These are phyloP conservation scores for Sphaeramia orbicularis DNA, from an alignment of 2,797 vertebrate species.

Conservation along the genomic window DNA sequence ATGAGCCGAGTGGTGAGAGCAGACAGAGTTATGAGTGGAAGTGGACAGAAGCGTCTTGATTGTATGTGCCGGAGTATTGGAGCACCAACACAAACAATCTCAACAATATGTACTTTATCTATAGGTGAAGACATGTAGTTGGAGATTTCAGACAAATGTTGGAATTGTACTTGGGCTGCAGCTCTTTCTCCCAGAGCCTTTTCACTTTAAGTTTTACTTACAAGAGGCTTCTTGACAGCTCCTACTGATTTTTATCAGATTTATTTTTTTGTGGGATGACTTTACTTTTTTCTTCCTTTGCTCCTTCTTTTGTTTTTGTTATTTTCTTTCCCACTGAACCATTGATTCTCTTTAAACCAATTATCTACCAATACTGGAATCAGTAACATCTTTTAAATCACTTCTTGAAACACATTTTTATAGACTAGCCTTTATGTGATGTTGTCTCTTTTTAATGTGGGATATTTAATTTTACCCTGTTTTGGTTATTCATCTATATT, in stretches of 20 bases:
- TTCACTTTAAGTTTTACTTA: conserved; percentile 7
- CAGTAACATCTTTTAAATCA: no score
- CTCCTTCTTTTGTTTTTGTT: no score
- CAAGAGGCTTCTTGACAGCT: not conserved
- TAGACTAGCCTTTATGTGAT: no score
- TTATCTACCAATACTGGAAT: no score
- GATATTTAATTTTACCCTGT: no score
- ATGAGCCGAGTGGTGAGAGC: conserved; percentile 34
- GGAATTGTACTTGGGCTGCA: conserved; percentile 24
- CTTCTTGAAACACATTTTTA: no score
- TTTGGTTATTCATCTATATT: no score
- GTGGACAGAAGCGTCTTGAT: conserved; percentile 20
- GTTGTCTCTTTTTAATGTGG: no score
- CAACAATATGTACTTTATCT: conserved; percentile 14
- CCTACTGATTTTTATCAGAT: no score
- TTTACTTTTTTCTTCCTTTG: not conserved
- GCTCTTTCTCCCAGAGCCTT: conserved; percentile 15
- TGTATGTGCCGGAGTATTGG: conserved; percentile 13
- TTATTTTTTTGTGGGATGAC: not conserved
- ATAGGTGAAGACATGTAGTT: conserved; percentile 13
- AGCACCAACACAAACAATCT: conserved; percentile 4
- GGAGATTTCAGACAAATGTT: conserved; percentile 7
- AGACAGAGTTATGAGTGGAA: conserved; percentile 19
- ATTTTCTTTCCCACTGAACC: no score
- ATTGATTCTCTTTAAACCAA: no score